Evolutionary conservation across 2,888 invertebrate species (phyloP).

Genomic region (Perizoma affinitatum): DNA sequence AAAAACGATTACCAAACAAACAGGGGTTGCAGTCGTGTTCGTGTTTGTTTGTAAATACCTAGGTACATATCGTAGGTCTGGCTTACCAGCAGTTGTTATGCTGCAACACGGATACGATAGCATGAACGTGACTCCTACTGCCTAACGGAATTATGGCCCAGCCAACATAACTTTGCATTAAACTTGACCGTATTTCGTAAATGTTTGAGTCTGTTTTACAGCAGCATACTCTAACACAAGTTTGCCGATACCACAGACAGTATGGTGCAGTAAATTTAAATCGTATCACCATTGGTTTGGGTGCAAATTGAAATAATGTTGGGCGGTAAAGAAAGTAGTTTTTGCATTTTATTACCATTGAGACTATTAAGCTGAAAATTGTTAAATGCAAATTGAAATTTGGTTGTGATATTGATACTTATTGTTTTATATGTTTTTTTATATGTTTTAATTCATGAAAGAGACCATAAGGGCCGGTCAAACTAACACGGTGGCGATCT

Average conservation of each 20-base stretch:
- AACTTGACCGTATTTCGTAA: conserved; percentile 22
- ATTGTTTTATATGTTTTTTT: too few species aligned
- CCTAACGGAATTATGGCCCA: conserved; percentile 51
- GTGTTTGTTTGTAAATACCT: too few species aligned
- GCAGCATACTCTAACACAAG: conserved; percentile 1
- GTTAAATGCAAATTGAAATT: conserved; percentile 5
- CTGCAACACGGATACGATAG: conserved; percentile 56
- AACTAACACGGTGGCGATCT: too few species aligned
- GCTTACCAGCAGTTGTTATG: conserved; percentile 61
- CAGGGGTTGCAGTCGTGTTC: too few species aligned
- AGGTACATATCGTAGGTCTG: conserved; percentile 46
- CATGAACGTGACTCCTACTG: conserved; percentile 58
- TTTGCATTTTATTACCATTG: conserved; percentile 36
- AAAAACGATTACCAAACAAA: too few species aligned
- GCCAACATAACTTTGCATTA: conserved; percentile 35
- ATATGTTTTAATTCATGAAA: too few species aligned
- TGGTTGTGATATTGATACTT: not conserved
- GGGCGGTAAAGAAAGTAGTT: conserved; percentile 39
- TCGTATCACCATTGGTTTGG: conserved; percentile 29
- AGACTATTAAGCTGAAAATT: conserved; percentile 26
- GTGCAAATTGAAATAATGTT: conserved; percentile 26
- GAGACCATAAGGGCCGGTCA: too few species aligned
- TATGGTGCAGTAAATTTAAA: conserved; percentile 28
- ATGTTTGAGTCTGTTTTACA: conserved; percentile 29
- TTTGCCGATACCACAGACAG: conserved; percentile 34